Evolutionary conservation across 2,113 vertebrate species (phyloP).

Genomic region (Alligator mississippiensis): DNA sequence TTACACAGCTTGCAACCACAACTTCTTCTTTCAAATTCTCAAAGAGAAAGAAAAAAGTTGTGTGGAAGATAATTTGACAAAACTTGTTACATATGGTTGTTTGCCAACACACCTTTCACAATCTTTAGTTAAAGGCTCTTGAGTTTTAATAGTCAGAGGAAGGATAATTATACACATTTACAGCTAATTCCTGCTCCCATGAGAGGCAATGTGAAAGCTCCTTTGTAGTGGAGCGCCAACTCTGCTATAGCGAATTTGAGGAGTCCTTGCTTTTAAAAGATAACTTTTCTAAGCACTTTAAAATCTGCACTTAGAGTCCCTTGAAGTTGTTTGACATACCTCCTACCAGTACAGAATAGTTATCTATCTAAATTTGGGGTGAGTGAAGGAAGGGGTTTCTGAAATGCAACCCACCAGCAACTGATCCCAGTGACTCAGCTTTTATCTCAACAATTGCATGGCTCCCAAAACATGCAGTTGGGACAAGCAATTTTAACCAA

Average conservation of each 20-base stretch:
- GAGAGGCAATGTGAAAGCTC: not conserved
- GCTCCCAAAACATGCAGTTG: no score
- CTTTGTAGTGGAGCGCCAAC: slow-evolving; percentile 35
- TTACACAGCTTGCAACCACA: not conserved
- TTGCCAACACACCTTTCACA: slow-evolving; percentile 41
- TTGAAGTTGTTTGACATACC: not conserved
- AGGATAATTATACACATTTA: slow-evolving; percentile 41
- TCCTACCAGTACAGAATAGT: not conserved
- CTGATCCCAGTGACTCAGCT: no score
- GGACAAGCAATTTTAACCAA: no score
- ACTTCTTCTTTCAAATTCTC: slow-evolving; percentile 17
- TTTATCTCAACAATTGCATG: no score
- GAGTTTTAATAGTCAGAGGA: slow-evolving; percentile 13
- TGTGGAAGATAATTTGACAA: slow-evolving; percentile 27
- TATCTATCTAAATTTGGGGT: not conserved
- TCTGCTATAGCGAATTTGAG: slow-evolving; percentile 22
- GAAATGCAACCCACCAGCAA: no score
- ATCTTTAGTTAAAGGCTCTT: slow-evolving; percentile 37
- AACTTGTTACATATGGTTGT: slow-evolving; percentile 11
- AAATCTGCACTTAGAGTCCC: not conserved
- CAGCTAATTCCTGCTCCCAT: not conserved
- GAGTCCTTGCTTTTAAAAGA: not conserved
- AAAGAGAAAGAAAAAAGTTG: slow-evolving; percentile 21
- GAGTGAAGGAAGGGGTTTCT: no score
- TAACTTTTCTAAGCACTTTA: not conserved